Percentiles rank a stretch among this genome's conserved stretches.
Evolutionary conservation across 2,113 vertebrate species (phyloP).

Genomic region (Toxotes chatareus): DNA sequence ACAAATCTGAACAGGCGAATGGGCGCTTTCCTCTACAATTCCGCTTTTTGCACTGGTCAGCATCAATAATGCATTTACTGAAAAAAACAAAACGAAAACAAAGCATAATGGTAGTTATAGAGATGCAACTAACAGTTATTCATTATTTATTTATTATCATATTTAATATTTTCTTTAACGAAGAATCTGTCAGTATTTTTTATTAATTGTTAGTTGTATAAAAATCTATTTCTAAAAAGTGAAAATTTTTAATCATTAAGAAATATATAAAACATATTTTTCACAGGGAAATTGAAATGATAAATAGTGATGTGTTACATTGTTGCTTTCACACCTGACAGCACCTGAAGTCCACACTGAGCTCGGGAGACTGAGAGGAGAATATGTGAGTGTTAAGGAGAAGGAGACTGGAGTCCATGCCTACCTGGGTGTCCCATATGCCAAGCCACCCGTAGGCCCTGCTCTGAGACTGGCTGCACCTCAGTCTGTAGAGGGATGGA

Average conservation of each 20-base stretch:
- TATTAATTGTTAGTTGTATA: neutral
- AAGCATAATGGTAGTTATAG: too few species aligned
- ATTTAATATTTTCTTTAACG: neutral
- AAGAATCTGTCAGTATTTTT: neutral
- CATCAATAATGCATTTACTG: too few species aligned
- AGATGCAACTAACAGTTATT: neutral
- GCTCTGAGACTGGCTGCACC: constrained; percentile 86
- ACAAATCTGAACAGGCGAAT: too few species aligned
- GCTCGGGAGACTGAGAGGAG: constrained; percentile 67
- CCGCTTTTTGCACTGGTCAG: neutral
- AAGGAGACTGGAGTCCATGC: constrained; percentile 77
- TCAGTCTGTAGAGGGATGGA: constrained; percentile 85
- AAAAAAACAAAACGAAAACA: too few species aligned
- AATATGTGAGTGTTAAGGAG: constrained; percentile 78
- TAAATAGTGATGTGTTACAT: neutral
- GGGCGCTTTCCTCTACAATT: neutral
- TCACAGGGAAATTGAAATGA: fast-evolving
- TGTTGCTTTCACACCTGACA: constrained; percentile 25
- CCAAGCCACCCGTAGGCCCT: constrained; percentile 87
- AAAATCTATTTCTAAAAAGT: neutral
- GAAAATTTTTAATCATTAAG: neutral
- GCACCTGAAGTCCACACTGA: constrained; percentile 80
- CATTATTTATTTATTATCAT: neutral
- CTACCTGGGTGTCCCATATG: constrained; percentile 90
- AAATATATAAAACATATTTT: neutral